phyloP scores from a whole-genome alignment of 2,113 vertebrate species.

The Cyanistes caeruleus region DNA sequence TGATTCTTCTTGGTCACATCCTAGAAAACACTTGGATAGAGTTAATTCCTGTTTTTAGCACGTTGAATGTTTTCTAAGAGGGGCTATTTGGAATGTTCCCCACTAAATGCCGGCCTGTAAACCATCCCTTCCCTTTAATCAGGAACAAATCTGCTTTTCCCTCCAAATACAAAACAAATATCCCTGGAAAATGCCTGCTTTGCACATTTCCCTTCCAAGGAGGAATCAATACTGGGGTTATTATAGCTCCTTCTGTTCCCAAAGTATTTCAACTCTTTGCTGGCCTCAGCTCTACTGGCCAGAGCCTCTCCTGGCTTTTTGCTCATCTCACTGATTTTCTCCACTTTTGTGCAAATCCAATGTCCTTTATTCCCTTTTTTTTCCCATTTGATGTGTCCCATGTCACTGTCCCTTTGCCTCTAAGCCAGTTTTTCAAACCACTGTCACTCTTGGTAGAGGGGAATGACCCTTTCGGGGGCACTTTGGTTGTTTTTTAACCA shows the following conservation, averaged over 20 bases:
- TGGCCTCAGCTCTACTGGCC: slow-evolving; percentile 58
- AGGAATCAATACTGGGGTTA: slow-evolving; percentile 60
- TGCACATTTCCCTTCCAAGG: slow-evolving; percentile 69
- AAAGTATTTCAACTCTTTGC: slow-evolving; percentile 65
- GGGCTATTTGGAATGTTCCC: neutral
- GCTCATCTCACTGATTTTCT: slow-evolving; percentile 60
- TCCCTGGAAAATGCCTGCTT: slow-evolving; percentile 55
- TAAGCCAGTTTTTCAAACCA: slow-evolving; percentile 10
- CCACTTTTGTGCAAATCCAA: slow-evolving; percentile 36
- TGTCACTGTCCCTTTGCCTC: neutral
- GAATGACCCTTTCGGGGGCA: neutral
- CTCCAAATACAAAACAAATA: slow-evolving; percentile 62
- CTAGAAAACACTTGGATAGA: neutral
- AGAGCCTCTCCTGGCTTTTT: slow-evolving; percentile 36
- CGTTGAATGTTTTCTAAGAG: neutral
- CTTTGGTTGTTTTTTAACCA: neutral
- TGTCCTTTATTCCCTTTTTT: neutral
- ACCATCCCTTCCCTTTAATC: slow-evolving; percentile 30
- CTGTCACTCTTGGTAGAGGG: neutral
- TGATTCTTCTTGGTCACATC: neutral
- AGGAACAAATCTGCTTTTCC: slow-evolving; percentile 50
- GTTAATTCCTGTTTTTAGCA: neutral
- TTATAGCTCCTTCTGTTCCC: slow-evolving; percentile 65
- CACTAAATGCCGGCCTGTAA: neutral
- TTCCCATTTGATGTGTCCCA: neutral